Conservation (phyloP, 2,797 vertebrate species). For the Psittacula derbiana region DNA sequence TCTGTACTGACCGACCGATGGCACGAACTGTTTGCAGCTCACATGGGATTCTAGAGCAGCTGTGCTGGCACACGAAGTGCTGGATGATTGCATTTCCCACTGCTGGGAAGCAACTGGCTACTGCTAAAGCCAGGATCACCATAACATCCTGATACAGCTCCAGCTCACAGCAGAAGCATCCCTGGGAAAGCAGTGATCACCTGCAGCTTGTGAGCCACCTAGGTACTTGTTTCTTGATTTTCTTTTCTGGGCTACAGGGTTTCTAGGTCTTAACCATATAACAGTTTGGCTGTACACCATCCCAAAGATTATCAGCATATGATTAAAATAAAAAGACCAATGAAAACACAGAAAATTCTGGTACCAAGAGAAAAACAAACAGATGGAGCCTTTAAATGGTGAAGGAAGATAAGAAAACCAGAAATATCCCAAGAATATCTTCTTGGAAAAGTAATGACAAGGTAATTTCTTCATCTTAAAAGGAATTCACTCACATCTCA, state of each 20-base stretch:
- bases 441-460: not conserved
- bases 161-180: not conserved
- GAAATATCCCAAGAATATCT: not conserved
- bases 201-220: not conserved
- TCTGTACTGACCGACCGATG: not conserved
- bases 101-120: not conserved
- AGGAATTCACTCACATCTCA: not conserved
- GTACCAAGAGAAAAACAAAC: not conserved
- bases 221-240: not conserved
- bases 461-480: not conserved
- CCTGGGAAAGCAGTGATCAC: not conserved
- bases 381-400: not conserved
- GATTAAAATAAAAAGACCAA: not conserved
- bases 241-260: not conserved
- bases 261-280: not conserved
- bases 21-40: not conserved
- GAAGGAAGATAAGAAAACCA: not conserved
- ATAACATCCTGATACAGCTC: not conserved
- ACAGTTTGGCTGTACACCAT: too few species aligned
- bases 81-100: not conserved
- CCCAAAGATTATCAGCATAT: not conserved
- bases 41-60: fast-evolving
- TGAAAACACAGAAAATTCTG: not conserved
- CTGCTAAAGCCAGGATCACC: not conserved
- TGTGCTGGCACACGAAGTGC: not conserved